phyloP scores from a whole-genome alignment of 2,888 invertebrate genomes.

The Scelioninae gen. 1 region DNA sequence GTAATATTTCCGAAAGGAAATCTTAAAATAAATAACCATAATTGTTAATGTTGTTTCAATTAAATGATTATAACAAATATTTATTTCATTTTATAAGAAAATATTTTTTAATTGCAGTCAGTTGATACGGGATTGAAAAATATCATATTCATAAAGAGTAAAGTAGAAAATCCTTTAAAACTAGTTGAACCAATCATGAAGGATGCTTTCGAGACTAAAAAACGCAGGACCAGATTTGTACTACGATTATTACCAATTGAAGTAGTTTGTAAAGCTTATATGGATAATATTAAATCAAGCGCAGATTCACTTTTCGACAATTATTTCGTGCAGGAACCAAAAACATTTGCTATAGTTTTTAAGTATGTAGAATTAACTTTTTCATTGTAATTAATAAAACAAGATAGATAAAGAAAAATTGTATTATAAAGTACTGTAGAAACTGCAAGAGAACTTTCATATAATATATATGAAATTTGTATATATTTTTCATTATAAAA shows the following conservation, averaged over 20 bases:
- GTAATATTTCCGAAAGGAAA: constrained; percentile 67
- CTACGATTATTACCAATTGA: constrained; percentile 93
- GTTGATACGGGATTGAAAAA: constrained; percentile 93
- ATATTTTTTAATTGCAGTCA: constrained; percentile 84
- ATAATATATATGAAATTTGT: too few relatives aligned
- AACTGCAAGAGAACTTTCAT: too few relatives aligned
- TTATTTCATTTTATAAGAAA: neutral
- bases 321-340: constrained; percentile 89
- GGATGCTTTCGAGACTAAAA: constrained; percentile 88
- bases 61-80: too few relatives aligned
- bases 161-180: constrained; percentile 90
- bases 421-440: too few relatives aligned
- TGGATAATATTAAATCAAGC: constrained; percentile 90
- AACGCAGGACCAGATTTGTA: constrained; percentile 90
- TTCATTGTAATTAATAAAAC: neutral
- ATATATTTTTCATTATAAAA: too few relatives aligned
- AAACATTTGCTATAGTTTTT: constrained; percentile 90
- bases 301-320: constrained; percentile 89
- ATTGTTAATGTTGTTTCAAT: too few relatives aligned
- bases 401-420: neutral
- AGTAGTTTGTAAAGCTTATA: constrained; percentile 89
- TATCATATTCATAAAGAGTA: constrained; percentile 93
- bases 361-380: constrained; percentile 85
- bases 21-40: constrained; percentile 1
- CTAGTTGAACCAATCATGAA: constrained; percentile 89